Evolutionary conservation across 2,888 invertebrate species (phyloP).

Genomic region (Tetragnatha montana): DNA sequence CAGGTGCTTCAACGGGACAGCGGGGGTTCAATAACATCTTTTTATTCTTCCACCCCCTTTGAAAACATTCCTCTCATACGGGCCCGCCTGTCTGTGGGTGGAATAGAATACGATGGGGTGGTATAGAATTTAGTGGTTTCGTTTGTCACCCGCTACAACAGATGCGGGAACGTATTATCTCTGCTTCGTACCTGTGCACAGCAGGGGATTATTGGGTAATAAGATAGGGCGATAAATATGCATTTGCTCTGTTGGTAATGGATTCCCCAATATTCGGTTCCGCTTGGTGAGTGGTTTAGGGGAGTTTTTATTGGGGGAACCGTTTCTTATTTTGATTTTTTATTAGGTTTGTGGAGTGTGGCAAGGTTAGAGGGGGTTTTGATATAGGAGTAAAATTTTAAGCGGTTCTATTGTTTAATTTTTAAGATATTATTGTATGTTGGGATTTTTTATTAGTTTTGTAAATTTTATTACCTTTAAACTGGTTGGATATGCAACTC

Average conservation of each 20-base stretch:
- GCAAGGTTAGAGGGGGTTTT: no score
- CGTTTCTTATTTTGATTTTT: no score
- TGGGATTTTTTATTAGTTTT: no score
- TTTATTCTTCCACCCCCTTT: background rate
- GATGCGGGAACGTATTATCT: background rate
- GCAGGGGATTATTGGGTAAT: background rate
- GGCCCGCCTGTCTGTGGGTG: constrained; percentile 6
- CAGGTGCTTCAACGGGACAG: background rate
- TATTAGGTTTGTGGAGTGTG: no score
- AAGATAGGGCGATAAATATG: constrained; percentile 21
- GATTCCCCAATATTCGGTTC: background rate
- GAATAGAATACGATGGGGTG: background rate
- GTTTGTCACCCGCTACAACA: background rate
- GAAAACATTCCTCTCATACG: background rate
- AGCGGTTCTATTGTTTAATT: no score
- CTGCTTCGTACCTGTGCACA: background rate
- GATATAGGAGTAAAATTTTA: no score
- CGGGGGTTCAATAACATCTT: constrained; percentile 11
- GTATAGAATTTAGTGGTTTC: constrained; percentile 1
- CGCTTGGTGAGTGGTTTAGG: background rate
- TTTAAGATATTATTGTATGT: no score
- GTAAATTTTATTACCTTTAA: no score
- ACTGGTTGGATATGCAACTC: no score
- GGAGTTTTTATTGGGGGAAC: background rate
- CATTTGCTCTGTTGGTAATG: background rate